These are phyloP conservation scores for Cloeon dipterum DNA, from an alignment of 2,888 invertebrate genomes.

Conservation along the genomic window DNA sequence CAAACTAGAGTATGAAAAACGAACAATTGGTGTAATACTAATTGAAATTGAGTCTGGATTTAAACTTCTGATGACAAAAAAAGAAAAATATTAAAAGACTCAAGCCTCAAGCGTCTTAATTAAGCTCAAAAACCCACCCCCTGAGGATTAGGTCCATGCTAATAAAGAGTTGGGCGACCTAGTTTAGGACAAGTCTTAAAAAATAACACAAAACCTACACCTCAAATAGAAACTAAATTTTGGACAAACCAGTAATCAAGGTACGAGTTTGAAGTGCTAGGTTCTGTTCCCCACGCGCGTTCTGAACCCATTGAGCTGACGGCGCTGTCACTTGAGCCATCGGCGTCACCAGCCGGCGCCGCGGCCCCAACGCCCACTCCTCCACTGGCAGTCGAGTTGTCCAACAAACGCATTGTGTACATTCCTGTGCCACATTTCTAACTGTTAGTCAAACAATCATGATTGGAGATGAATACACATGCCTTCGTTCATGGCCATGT, in stretches of 20 bases:
- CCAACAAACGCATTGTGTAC: constrained; percentile 73
- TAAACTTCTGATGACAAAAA: too few relatives aligned
- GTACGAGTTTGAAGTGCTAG: neutral
- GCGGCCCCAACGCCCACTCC: constrained; percentile 11
- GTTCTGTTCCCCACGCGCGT: constrained; percentile 16
- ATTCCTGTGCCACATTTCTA: constrained; percentile 31
- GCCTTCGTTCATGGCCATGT: constrained; percentile 80
- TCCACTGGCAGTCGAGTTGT: constrained; percentile 22
- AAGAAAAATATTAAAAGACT: too few relatives aligned
- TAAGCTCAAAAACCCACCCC: too few relatives aligned
- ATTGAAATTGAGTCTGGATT: too few relatives aligned
- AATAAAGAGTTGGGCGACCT: too few relatives aligned
- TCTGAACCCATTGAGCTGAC: constrained; percentile 87
- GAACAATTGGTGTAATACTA: too few relatives aligned
- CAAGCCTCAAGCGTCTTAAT: too few relatives aligned
- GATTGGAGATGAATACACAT: constrained; percentile 15
- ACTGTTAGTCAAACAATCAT: neutral
- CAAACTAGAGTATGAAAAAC: too few relatives aligned
- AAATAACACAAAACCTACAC: too few relatives aligned
- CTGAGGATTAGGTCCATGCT: too few relatives aligned
- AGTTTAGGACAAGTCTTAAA: too few relatives aligned
- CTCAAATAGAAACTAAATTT: too few relatives aligned
- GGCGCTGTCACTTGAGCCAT: constrained; percentile 75
- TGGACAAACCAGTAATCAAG: neutral
- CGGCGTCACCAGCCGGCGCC: constrained; percentile 20